Evolutionary conservation across 2,888 invertebrate genomes (phyloP).

Genomic region (Lordiphosa fenestrarum): DNA sequence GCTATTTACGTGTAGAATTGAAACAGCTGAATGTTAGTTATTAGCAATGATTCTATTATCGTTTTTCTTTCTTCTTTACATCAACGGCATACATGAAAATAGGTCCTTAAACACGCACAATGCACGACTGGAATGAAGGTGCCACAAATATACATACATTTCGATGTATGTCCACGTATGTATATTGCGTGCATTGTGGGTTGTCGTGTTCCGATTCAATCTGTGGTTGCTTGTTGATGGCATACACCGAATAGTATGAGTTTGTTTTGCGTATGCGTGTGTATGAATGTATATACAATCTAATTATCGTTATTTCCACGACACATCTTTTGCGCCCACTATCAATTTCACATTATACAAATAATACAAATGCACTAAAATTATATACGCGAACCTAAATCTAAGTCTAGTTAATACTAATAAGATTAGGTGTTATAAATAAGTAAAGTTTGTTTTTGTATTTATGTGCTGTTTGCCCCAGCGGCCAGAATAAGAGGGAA

Average conservation of each 20-base stretch:
- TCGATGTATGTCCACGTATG: constrained; percentile 18
- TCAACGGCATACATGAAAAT: constrained; percentile 41
- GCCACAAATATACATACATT: constrained; percentile 29
- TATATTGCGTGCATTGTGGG: constrained; percentile 33
- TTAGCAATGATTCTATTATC: constrained; percentile 63
- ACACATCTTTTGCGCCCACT: constrained; percentile 35
- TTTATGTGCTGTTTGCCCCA: constrained; percentile 29
- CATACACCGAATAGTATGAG: constrained; percentile 36
- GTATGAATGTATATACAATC: constrained; percentile 44
- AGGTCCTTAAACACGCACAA: constrained; percentile 41
- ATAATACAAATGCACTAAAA: constrained; percentile 74
- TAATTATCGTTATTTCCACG: constrained; percentile 41
- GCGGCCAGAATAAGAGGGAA: constrained; percentile 41
- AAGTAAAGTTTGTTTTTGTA: constrained; percentile 36
- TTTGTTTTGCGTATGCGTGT: constrained; percentile 40
- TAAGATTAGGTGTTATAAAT: constrained; percentile 42
- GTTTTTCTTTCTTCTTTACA: constrained; percentile 47
- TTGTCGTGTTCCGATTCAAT: constrained; percentile 28
- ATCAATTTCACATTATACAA: constrained; percentile 66
- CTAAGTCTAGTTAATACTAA: constrained; percentile 38
- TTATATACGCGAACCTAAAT: constrained; percentile 46
- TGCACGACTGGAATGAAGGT: constrained; percentile 50
- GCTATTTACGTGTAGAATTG: background rate
- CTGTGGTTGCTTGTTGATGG: constrained; percentile 35
- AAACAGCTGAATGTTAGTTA: constrained; percentile 29